Percentiles rank a stretch among this genome's conserved stretches.
Evolutionary conservation across 2,797 vertebrate genomes (phyloP).

Genomic region (Microhierax caerulescens): DNA sequence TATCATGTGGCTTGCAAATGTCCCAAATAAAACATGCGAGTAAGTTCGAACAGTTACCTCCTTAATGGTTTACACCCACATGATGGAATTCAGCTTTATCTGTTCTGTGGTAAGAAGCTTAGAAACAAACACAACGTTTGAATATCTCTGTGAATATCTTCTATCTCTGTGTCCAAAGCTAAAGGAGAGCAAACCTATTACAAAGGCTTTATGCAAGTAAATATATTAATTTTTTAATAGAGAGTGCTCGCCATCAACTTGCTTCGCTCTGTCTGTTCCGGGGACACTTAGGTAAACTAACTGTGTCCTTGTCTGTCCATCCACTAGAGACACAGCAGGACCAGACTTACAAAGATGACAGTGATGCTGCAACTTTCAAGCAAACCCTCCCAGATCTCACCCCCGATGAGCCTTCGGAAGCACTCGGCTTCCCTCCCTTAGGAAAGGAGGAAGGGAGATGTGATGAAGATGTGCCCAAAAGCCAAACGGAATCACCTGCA

Average conservation of each 20-base stretch:
- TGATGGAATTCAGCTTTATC: not conserved
- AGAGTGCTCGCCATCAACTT: not conserved
- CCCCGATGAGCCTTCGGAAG: conserved; percentile 91
- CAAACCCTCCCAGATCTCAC: conserved; percentile 94
- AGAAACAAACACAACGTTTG: not conserved
- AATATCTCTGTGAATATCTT: not conserved
- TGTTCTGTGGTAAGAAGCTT: not conserved
- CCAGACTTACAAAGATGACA: conserved; percentile 85
- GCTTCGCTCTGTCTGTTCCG: not conserved
- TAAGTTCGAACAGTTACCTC: not conserved
- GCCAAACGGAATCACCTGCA: conserved; percentile 56
- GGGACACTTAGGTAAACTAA: not conserved
- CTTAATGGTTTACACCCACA: not conserved
- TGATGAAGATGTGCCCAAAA: conserved; percentile 76
- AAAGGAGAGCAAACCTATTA: not conserved
- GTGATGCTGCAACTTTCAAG: conserved; percentile 91
- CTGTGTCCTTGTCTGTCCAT: not conserved
- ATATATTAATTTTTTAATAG: not conserved
- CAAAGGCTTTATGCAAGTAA: not conserved
- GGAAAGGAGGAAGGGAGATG: conserved; percentile 76
- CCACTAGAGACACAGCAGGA: conserved; percentile 83
- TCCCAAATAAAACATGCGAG: not conserved
- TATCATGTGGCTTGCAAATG: not conserved
- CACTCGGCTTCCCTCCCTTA: conserved; percentile 68
- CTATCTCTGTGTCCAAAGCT: not conserved